Evolutionary conservation across 2,888 invertebrate genomes (phyloP), one percentile per base, ranked within the genome.

Genomic region (Lycocerus yunnanus): DNA sequence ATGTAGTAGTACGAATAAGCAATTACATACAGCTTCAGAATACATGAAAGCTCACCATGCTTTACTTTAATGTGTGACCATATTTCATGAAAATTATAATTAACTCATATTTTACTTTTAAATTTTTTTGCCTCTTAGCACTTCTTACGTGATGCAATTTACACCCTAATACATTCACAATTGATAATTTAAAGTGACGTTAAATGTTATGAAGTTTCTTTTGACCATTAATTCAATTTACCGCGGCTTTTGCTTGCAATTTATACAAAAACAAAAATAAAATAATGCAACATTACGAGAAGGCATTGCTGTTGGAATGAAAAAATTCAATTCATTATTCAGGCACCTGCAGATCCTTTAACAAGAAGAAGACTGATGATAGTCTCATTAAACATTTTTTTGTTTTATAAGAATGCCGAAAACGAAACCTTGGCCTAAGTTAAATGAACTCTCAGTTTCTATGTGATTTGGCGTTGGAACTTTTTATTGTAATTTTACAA

Each of bases 21-120:
- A 77, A 77, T 77, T 75, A 74, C 66, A 61, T 6, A 59, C 16
- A 71, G 18, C 15, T 13, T 20, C 69, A 18, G 74, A 76, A 76
- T 58, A n/a, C n/a, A 18, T 14, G 24, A 59, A 60, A 60, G 59
- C 16, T 43, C 43, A 43, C 6, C 43, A n/a, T 1, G 43, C 43
- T 43, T 43, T n/a, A 8, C 43, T 43, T 43, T n/a, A 43, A 13
- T 6, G n/a, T 43, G 43, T 43, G 6, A 43, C 5, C 1, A 43
- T 43, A 43, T 43, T 43, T 43, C 43, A 43, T 43, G 43, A 43
- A 43, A 43, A 43, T 27, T 27, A 27, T 27, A 27, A 27, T 27
- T 27, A 27, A 4, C 27, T 27, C 43, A 2, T n/a, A 43, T 43
- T n/a, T n/a, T 43, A n/a, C n/a, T n/a, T 43, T 43, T n/a, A 2